Percentiles rank a stretch among this genome's conserved stretches.
Evolutionary conservation across 2,888 invertebrate species (phyloP).

Genomic region (Mythimna ferrago): DNA sequence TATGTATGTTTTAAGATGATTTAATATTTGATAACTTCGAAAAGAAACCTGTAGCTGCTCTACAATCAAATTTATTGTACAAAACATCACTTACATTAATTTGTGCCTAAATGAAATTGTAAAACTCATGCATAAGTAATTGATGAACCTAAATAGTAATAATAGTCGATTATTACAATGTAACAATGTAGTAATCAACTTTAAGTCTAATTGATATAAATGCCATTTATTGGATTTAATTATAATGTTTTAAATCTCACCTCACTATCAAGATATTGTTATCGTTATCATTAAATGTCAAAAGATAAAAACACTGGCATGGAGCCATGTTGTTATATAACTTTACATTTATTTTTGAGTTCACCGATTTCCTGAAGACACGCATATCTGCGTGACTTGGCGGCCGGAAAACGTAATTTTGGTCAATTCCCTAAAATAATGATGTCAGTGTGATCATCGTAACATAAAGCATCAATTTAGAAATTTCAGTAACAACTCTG

Average conservation of each 20-base stretch:
- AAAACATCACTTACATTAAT: background rate
- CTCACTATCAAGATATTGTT: slow-evolving; percentile 40
- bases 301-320: slow-evolving; percentile 27
- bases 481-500: slow-evolving; percentile 5
- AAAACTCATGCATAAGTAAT: slow-evolving; percentile 18
- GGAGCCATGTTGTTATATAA: slow-evolving; percentile 34
- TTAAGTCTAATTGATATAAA: slow-evolving; percentile 29
- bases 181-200: slow-evolving; percentile 50
- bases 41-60: background rate
- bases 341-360: slow-evolving; percentile 17
- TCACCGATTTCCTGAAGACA: slow-evolving; percentile 6
- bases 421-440: slow-evolving; percentile 14
- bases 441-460: background rate
- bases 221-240: slow-evolving; percentile 38
- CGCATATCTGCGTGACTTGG: slow-evolving; percentile 1
- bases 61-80: background rate
- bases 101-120: background rate
- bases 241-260: slow-evolving; percentile 37
- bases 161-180: background rate
- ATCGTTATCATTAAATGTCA: slow-evolving; percentile 41
- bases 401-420: slow-evolving; percentile 8
- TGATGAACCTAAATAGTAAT: background rate
- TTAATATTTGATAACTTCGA: slow-evolving; percentile 15
- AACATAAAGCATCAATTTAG: background rate
- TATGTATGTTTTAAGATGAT: slow-evolving; percentile 6